Base-by-base conservation (phyloP, 2,113 vertebrate genomes). In the Coptodon bakossiorum region DNA sequence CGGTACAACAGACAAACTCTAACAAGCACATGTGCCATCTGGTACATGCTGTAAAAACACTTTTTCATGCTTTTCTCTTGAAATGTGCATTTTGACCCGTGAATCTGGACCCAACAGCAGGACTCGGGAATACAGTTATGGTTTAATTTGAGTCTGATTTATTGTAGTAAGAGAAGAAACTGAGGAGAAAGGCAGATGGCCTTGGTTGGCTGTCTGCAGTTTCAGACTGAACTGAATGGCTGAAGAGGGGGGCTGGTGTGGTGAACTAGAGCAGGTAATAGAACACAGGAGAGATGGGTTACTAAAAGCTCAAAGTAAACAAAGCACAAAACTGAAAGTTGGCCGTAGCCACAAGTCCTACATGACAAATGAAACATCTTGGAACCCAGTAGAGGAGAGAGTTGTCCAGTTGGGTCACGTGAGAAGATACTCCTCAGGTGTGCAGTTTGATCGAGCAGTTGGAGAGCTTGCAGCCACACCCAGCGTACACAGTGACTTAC, bases 261-360 rank as follows among this genome's bases (percentile, higher is more conserved):
- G 45, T n/a, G 27, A 78, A 50, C 45, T 78, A 50, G 43, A 34
- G 3, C 2, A 78, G 16, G 45, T 78, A 78, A 76, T 34, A 31
- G 17, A 78, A n/a, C 17, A 52, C 73, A 78, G 45, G 1, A 52
- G 45, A 52, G 27, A 78, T 34, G 27, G 2, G 27, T 52, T 78
- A 78, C 45, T 78, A 34, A 12, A 52, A 50, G 71, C 16, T 52
- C 27, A 78, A 52, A 34, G 73, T n/a, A 78, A 52, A 52, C 9
- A 34, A 78, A 52, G 73, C 29, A 52, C 27, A 52, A 34, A 78
- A 4, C 7, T 78, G 4, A 78, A 78, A 78, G 27, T 31, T 50
- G 45, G 73, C 73, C 0, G 0, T 29, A 19, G 16, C 43, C 71
- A 31, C 3, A 31, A n/a, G 27, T 31, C 9, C 45, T 0, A 50